Evolutionary conservation across 2,797 vertebrate genomes (phyloP).

Genomic region (Hemitrygon akajei): DNA sequence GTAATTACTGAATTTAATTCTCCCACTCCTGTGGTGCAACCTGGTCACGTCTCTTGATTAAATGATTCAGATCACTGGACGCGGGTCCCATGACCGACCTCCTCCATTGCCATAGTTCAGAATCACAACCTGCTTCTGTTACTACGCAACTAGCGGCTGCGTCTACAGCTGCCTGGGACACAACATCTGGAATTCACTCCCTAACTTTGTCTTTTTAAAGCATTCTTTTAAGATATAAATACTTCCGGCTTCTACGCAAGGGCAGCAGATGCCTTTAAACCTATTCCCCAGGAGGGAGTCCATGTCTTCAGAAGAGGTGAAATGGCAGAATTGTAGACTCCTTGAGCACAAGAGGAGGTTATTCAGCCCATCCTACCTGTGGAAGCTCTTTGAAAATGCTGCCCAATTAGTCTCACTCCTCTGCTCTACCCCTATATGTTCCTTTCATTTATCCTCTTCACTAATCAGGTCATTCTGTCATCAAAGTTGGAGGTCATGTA

Average conservation of each 20-base stretch:
- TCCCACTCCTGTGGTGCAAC: too few species aligned
- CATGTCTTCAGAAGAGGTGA: neutral
- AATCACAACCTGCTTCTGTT: neutral
- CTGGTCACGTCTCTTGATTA: too few species aligned
- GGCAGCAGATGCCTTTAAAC: neutral
- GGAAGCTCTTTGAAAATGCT: neutral
- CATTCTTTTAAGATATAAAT: neutral
- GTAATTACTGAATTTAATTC: too few species aligned
- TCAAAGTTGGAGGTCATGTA: too few species aligned
- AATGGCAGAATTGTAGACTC: neutral
- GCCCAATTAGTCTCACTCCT: neutral
- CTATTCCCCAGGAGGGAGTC: neutral
- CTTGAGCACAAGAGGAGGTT: neutral
- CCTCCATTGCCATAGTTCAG: too few species aligned
- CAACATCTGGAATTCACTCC: neutral
- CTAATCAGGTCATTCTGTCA: too few species aligned
- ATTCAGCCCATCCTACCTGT: neutral
- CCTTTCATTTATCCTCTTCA: neutral
- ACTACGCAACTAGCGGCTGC: neutral
- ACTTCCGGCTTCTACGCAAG: neutral
- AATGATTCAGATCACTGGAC: too few species aligned
- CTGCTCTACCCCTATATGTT: neutral
- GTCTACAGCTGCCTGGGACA: neutral
- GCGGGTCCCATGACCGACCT: too few species aligned
- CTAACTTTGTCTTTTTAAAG: too few species aligned